A percentile compares a stretch with the other conserved stretches of the same genome.
These are phyloP conservation scores for Scolopax rusticola DNA, from an alignment of 2,797 vertebrate species.

Conservation along the genomic window DNA sequence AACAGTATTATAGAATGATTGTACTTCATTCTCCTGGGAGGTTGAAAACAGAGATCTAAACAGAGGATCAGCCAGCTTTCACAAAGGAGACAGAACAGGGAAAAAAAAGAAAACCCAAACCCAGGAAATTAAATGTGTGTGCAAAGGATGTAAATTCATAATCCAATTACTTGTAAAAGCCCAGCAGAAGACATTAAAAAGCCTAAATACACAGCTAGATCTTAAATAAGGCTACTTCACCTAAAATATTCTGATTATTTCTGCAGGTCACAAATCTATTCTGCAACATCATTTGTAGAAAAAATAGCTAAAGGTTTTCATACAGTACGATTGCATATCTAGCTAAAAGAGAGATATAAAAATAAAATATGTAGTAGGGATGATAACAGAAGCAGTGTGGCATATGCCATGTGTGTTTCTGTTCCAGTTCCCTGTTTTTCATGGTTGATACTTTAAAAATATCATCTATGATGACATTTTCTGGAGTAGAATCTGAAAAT, in stretches of 20 bases:
- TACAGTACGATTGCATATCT: neutral
- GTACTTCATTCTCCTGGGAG: slow-evolving; percentile 8
- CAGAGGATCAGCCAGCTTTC: neutral
- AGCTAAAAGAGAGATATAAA: neutral
- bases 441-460: neutral
- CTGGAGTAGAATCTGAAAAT: neutral
- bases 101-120: neutral
- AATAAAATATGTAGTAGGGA: neutral
- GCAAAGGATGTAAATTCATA: slow-evolving; percentile 17
- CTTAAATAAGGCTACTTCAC: slow-evolving; percentile 11
- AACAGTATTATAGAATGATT: neutral
- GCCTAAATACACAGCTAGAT: neutral
- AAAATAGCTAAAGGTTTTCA: neutral
- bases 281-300: neutral
- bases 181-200: neutral
- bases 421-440: neutral
- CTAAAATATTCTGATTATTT: neutral
- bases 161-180: slow-evolving; percentile 5
- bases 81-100: neutral
- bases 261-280: neutral
- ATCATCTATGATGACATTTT: neutral
- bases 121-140: slow-evolving; percentile 8
- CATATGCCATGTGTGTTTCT: neutral
- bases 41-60: neutral
- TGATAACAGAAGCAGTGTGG: neutral